Percentiles rank a stretch among this genome's conserved stretches.
Evolutionary conservation across 30 jellyfish, hydroid and myxozoan species (phyloP).

Genomic region (Sanderia malayensis): DNA sequence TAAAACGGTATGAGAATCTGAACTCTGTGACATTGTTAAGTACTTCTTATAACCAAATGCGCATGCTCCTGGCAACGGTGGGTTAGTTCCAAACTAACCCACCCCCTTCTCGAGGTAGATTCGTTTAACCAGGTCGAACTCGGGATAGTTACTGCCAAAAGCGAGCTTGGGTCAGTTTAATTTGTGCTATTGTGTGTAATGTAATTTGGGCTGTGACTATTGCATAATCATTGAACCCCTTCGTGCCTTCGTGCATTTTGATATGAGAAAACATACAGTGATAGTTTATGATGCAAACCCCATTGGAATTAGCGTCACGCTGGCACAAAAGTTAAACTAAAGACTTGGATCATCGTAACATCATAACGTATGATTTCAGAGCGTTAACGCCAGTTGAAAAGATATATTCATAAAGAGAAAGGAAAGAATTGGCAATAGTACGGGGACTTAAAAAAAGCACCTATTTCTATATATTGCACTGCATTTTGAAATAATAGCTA

Average conservation of each 20-base stretch:
- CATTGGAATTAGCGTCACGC: constrained; percentile 15
- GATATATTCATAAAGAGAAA: constrained; percentile 26
- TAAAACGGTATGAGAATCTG: too few species aligned
- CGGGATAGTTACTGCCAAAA: too few species aligned
- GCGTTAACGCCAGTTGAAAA: constrained; percentile 30
- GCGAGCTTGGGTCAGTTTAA: too few species aligned
- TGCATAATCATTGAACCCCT: constrained; percentile 4
- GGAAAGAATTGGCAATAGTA: constrained; percentile 31
- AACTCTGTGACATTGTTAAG: too few species aligned
- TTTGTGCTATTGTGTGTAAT: too few species aligned
- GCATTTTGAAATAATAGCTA: constrained; percentile 9
- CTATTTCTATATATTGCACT: constrained; percentile 26
- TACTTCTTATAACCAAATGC: too few species aligned
- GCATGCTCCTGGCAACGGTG: too few species aligned
- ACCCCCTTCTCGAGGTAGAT: too few species aligned
- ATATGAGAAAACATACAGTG: constrained; percentile 9
- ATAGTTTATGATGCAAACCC: constrained; percentile 31
- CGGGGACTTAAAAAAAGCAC: constrained; percentile 24
- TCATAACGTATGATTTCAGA: constrained; percentile 32
- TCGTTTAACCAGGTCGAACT: too few species aligned
- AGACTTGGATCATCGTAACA: constrained; percentile 30
- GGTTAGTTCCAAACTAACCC: too few species aligned
- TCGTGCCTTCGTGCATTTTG: neutral
- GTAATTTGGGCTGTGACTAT: too few species aligned
- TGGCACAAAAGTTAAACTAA: constrained; percentile 25